Conservation (phyloP, 2,888 invertebrate genomes). For the Trypoxylon attenuatum region DNA sequence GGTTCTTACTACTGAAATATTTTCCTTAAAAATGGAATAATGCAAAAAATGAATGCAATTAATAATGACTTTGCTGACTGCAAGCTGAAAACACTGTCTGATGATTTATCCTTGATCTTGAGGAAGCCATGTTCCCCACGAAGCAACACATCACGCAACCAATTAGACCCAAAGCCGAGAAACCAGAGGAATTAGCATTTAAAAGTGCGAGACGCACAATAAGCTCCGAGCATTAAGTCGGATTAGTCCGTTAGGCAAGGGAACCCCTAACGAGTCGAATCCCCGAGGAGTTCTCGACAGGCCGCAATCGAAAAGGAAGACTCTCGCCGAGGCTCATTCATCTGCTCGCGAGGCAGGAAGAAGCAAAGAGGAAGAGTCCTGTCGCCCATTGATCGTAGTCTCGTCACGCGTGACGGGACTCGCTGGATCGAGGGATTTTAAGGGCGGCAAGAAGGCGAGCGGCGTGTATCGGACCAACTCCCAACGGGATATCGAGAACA, state of each 20-base stretch:
- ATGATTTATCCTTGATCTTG: too few species aligned
- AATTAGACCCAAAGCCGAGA: too few species aligned
- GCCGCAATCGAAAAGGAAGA: constrained; percentile 21
- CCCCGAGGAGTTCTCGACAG: constrained; percentile 28
- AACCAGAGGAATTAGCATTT: background rate
- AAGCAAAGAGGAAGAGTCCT: constrained; percentile 28
- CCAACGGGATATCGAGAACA: constrained; percentile 40
- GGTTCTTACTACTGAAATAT: too few species aligned
- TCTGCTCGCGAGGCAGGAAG: constrained; percentile 43
- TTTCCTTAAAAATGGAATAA: too few species aligned
- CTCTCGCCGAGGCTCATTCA: constrained; percentile 35
- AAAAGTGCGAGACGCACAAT: background rate
- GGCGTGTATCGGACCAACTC: constrained; percentile 2
- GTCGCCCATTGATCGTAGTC: constrained; percentile 49
- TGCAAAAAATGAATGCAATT: too few species aligned
- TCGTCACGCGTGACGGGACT: constrained; percentile 44
- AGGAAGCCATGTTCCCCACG: too few species aligned
- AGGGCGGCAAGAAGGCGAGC: constrained; percentile 30
- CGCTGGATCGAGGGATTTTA: constrained; percentile 39
- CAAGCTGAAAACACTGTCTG: too few species aligned
- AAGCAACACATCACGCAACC: too few species aligned
- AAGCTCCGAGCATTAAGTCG: background rate
- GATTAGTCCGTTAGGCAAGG: background rate
- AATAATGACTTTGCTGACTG: too few species aligned
- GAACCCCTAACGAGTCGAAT: background rate